phyloP scores from a whole-genome alignment of 2,888 invertebrate species.

The Polydrusus pterygomalis region DNA sequence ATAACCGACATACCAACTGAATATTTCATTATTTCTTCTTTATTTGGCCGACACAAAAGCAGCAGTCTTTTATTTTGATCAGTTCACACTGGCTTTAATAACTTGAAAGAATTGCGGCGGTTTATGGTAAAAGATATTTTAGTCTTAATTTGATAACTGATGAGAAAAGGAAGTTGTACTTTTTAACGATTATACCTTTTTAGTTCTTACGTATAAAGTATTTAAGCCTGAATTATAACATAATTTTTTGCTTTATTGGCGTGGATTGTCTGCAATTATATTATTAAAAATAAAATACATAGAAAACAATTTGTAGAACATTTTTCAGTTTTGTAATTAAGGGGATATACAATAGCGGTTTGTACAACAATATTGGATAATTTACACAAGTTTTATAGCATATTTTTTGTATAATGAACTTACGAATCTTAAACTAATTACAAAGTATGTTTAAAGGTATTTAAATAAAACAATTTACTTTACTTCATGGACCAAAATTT shows the following conservation, averaged over 20 bases:
- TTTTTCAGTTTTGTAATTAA: too few relatives aligned
- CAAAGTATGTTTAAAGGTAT: too few relatives aligned
- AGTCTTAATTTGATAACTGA: conserved; percentile 56
- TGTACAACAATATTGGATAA: too few relatives aligned
- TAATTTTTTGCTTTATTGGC: not conserved
- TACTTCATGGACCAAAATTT: too few relatives aligned
- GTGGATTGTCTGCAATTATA: too few relatives aligned
- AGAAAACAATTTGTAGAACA: too few relatives aligned
- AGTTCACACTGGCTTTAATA: conserved; percentile 59
- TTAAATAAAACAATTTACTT: too few relatives aligned
- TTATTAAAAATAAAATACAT: too few relatives aligned
- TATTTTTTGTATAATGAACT: too few relatives aligned
- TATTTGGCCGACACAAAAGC: conserved; percentile 58
- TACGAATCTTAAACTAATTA: too few relatives aligned
- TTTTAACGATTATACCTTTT: conserved; percentile 50
- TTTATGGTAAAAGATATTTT: conserved; percentile 55
- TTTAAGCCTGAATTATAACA: conserved; percentile 24
- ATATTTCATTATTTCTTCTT: conserved; percentile 58
- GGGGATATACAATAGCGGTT: too few relatives aligned
- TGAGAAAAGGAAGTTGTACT: conserved; percentile 54
- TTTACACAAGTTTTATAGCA: too few relatives aligned
- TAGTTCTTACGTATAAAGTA: conserved; percentile 36
- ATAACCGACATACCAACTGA: conserved; percentile 57
- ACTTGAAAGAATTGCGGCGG: conserved; percentile 51
- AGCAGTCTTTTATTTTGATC: conserved; percentile 63